These are phyloP conservation scores for Neopipo cinnamomea DNA, from an alignment of 2,113 vertebrate genomes.

Conservation along the genomic window DNA sequence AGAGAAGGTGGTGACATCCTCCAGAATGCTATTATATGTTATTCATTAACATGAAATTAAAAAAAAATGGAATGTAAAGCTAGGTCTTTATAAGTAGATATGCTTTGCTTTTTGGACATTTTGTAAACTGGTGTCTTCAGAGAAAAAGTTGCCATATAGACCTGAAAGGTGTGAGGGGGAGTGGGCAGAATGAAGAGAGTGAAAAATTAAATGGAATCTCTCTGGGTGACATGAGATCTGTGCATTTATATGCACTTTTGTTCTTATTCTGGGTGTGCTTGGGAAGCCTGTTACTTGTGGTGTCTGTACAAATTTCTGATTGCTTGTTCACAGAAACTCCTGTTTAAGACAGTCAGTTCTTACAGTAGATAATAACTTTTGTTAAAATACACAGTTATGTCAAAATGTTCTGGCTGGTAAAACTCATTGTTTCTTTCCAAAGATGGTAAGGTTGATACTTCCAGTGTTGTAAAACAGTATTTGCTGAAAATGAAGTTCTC, in stretches of 20 bases:
- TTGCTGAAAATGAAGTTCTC: background rate
- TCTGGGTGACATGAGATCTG: background rate
- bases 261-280: background rate
- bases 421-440: background rate
- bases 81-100: background rate
- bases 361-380: background rate
- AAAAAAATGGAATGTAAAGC: rapidly evolving
- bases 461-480: background rate
- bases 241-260: no score
- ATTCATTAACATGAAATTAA: background rate
- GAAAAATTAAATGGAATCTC: background rate
- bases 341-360: background rate
- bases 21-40: background rate
- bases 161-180: background rate
- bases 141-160: background rate
- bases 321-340: background rate
- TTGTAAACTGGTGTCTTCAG: background rate
- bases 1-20: background rate
- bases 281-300: background rate
- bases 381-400: background rate
- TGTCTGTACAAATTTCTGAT: background rate
- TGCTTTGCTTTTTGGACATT: background rate
- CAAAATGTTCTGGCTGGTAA: background rate
- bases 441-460: background rate
- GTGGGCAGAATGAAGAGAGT: background rate